Evolutionary conservation across 2,797 vertebrate species (phyloP).

Genomic region (Ctenopoma kingsleyae): DNA sequence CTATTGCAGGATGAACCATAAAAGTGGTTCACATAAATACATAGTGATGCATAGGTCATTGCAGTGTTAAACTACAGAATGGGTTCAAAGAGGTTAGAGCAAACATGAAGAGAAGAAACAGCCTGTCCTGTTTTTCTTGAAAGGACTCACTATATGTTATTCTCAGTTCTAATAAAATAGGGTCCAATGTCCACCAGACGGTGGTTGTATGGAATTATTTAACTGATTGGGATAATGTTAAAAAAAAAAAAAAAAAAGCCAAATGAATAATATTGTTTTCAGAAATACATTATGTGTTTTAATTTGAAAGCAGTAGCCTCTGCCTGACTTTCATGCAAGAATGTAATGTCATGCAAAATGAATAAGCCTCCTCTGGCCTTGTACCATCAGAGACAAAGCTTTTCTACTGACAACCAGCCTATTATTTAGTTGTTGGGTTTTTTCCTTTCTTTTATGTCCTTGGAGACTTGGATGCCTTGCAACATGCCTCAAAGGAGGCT

Average conservation of each 20-base stretch:
- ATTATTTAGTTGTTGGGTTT: constrained; percentile 79
- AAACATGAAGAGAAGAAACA: constrained; percentile 72
- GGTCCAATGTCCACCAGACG: constrained; percentile 62
- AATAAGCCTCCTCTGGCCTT: constrained; percentile 70
- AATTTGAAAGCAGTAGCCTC: constrained; percentile 63
- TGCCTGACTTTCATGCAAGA: constrained; percentile 56
- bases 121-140: constrained; percentile 50
- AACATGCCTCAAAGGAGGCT: constrained; percentile 76
- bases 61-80: constrained; percentile 74
- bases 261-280: constrained; percentile 68
- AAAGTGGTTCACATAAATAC: constrained; percentile 66
- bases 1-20: constrained; percentile 47
- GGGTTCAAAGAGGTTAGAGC: constrained; percentile 64
- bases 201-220: constrained; percentile 61
- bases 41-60: constrained; percentile 69
- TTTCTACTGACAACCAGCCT: constrained; percentile 60
- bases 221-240: constrained; percentile 51
- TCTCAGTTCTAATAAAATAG: constrained; percentile 47
- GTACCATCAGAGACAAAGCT: constrained; percentile 67
- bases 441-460: constrained; percentile 66
- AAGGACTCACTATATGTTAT: constrained; percentile 63
- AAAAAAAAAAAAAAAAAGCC: constrained; percentile 15
- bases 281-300: constrained; percentile 58
- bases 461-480: constrained; percentile 77
- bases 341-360: constrained; percentile 72